These are phyloP conservation scores for Tokudaia tokunoshimensis DNA, from an alignment of 2,797 vertebrate genomes.

Conservation along the genomic window DNA sequence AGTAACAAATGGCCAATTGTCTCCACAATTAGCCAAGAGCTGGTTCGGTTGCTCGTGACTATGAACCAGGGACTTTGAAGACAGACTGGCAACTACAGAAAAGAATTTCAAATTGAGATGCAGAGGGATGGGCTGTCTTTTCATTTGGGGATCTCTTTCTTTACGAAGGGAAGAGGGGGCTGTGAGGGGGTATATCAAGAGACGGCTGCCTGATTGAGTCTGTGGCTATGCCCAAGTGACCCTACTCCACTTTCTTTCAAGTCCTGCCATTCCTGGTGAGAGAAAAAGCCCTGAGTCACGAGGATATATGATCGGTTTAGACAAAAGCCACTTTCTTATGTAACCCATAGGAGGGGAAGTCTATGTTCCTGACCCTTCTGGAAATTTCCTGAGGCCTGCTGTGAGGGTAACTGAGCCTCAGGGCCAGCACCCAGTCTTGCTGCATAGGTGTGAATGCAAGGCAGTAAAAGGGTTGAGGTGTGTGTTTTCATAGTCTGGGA, in stretches of 20 bases:
- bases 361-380: neutral
- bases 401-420: neutral
- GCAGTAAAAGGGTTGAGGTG: neutral
- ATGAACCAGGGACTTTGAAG: neutral
- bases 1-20: slow-evolving; percentile 68
- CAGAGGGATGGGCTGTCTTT: neutral
- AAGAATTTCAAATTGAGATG: slow-evolving; percentile 20
- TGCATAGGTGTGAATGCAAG: too few relatives aligned
- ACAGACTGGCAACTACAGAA: neutral
- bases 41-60: neutral
- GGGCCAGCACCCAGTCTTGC: neutral
- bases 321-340: neutral
- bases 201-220: neutral
- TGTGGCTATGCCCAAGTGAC: fast-evolving
- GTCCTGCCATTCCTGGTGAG: neutral
- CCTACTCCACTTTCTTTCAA: neutral
- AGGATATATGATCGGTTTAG: neutral
- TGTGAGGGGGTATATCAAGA: neutral
- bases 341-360: fast-evolving
- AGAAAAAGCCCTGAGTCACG: neutral
- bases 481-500: neutral
- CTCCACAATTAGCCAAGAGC: slow-evolving; percentile 4
- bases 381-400: neutral
- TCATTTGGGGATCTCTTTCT: neutral
- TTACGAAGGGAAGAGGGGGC: fast-evolving